Evolutionary conservation across 2,797 vertebrate species (phyloP).

Genomic region (Lepidocolaptes lacrymiger): DNA sequence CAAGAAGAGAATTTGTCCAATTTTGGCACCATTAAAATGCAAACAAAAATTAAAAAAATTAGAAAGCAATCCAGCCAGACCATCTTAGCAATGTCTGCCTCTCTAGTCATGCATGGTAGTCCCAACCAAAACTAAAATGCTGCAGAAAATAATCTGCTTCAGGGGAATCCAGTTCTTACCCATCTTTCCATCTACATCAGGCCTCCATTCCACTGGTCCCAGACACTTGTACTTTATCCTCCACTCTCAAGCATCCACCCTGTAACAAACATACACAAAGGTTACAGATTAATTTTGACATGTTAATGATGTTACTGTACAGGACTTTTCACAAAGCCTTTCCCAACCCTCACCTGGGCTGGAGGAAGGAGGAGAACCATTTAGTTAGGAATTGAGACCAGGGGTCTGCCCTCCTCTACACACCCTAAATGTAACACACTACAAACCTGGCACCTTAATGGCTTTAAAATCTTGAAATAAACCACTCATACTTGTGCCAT

Average conservation of each 20-base stretch:
- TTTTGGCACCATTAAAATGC: not conserved
- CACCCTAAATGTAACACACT: not conserved
- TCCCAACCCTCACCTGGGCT: not conserved
- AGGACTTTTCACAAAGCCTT: not conserved
- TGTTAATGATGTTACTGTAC: not conserved
- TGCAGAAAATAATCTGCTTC: not conserved
- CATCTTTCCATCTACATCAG: slow-evolving; percentile 72
- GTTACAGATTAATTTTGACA: not conserved
- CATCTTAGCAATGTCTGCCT: too few species aligned
- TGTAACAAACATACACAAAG: slow-evolving; percentile 40
- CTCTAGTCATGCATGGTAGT: accelerated
- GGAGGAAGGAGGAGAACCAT: not conserved
- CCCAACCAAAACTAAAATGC: not conserved
- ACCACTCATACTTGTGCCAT: not conserved
- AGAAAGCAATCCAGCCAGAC: not conserved
- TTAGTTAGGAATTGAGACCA: not conserved
- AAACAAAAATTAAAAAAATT: not conserved
- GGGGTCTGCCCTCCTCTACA: not conserved
- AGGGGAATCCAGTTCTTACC: slow-evolving; percentile 51
- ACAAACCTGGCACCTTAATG: not conserved
- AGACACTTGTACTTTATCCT: slow-evolving; percentile 14
- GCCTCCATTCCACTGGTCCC: slow-evolving; percentile 43
- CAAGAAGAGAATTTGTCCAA: not conserved
- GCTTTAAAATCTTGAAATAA: not conserved
- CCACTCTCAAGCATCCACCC: slow-evolving; percentile 44